A percentile compares a stretch with the other conserved stretches of the same genome.
Conservation (phyloP, 2,797 vertebrate species). For the Novumbra hubbsi region DNA sequence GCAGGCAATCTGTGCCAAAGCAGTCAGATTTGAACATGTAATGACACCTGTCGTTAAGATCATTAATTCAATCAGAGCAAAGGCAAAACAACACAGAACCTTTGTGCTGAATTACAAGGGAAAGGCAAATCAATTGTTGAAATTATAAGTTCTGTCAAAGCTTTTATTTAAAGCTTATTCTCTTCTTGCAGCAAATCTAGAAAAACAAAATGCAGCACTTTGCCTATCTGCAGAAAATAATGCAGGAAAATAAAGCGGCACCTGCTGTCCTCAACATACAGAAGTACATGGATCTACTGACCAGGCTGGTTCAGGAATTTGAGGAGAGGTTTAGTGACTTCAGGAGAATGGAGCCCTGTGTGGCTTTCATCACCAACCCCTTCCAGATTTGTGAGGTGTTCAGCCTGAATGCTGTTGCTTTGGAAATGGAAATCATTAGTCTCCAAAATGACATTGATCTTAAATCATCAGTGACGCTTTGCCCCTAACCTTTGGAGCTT, state of each 20-base stretch:
- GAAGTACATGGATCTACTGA: no score
- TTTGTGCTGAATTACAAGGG: background rate
- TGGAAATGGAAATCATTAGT: background rate
- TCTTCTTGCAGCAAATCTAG: no score
- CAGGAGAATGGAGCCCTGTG: background rate
- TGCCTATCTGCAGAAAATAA: background rate
- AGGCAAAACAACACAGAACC: no score
- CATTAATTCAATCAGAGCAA: background rate
- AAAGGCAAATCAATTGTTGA: background rate
- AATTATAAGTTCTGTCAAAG: no score
- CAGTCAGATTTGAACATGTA: background rate
- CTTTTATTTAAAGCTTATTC: no score
- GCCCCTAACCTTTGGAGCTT: background rate
- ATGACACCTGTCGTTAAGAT: background rate
- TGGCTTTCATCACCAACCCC: slow-evolving; percentile 1
- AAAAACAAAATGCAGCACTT: no score
- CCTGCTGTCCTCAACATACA: background rate
- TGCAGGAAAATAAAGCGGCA: background rate
- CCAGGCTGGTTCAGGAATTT: no score
- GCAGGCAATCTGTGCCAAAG: background rate
- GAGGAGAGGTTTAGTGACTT: no score
- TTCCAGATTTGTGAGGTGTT: background rate
- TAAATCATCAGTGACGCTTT: no score
- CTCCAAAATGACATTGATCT: background rate
- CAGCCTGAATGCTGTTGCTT: background rate